Evolutionary conservation across 2,797 vertebrate species (phyloP).

Genomic region (Crocidura indochinensis): DNA sequence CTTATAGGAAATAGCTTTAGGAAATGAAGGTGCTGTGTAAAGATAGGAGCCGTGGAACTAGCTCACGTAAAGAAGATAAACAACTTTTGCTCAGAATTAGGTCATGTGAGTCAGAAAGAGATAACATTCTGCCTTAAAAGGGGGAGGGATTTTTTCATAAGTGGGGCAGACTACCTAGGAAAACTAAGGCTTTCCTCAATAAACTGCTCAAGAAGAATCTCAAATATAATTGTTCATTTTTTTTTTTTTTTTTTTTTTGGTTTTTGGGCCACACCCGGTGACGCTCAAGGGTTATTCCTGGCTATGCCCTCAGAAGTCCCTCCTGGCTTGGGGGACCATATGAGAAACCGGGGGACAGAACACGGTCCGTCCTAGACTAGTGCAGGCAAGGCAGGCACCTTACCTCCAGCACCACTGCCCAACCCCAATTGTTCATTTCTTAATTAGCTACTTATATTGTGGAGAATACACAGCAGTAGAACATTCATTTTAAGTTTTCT

Average conservation of each 20-base stretch:
- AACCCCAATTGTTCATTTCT: neutral
- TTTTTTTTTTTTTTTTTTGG: too few species aligned
- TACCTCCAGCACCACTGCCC: too few species aligned
- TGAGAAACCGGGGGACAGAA: too few species aligned
- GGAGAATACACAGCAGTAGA: neutral
- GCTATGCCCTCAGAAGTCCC: too few species aligned
- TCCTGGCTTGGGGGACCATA: too few species aligned
- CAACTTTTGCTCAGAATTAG: constrained; percentile 18
- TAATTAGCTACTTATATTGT: neutral
- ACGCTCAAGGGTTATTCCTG: too few species aligned
- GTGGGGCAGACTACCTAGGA: neutral
- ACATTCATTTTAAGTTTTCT: neutral
- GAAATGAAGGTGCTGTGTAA: neutral
- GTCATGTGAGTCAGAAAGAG: neutral
- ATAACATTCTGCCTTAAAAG: neutral
- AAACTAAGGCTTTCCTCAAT: constrained; percentile 21
- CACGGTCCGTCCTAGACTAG: too few species aligned
- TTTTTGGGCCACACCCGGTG: too few species aligned
- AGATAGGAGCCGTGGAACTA: neutral
- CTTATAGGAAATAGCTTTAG: neutral
- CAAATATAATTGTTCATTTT: neutral
- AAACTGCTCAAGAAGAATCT: neutral
- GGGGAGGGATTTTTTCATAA: neutral
- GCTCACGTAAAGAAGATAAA: neutral
- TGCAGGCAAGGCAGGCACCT: too few species aligned